Evolutionary conservation across 1,140 invertebrate genomes (phyloP).

Genomic region (Zaprionus lachaisei): DNA sequence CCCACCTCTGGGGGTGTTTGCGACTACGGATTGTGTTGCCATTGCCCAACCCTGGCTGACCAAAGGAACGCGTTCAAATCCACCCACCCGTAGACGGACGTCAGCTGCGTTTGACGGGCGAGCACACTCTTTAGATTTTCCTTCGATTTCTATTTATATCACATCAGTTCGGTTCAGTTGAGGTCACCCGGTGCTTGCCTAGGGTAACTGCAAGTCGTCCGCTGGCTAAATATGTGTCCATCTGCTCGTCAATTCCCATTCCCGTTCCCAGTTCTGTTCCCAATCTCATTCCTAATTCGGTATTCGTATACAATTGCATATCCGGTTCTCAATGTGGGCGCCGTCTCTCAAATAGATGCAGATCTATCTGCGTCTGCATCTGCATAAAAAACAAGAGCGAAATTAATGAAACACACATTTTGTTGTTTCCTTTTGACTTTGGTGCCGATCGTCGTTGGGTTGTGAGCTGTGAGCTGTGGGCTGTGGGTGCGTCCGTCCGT

Average conservation of each 20-base stretch:
- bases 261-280: conserved; percentile 44
- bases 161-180: neutral
- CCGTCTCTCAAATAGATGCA: conserved; percentile 49
- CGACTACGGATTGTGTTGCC: neutral
- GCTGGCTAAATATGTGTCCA: conserved; percentile 55
- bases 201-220: conserved; percentile 1
- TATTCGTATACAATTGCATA: conserved; percentile 73
- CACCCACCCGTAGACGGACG: neutral
- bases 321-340: conserved; percentile 79
- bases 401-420: conserved; percentile 29
- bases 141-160: conserved; percentile 6
- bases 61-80: conserved; percentile 25
- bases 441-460: conserved; percentile 45
- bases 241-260: conserved; percentile 60
- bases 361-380: conserved; percentile 42
- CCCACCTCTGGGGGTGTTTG: conserved; percentile 34
- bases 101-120: neutral
- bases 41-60: conserved; percentile 26
- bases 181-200: neutral
- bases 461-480: conserved; percentile 7
- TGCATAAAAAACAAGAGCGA: conserved; percentile 21
- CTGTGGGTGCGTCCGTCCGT: conserved; percentile 36
- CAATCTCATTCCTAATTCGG: conserved; percentile 51
- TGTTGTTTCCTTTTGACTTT: conserved; percentile 18
- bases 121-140: neutral